A percentile compares a stretch with the other conserved stretches of the same genome.
Conservation (phyloP, 2,797 vertebrate genomes). For the Emys orbicularis region DNA sequence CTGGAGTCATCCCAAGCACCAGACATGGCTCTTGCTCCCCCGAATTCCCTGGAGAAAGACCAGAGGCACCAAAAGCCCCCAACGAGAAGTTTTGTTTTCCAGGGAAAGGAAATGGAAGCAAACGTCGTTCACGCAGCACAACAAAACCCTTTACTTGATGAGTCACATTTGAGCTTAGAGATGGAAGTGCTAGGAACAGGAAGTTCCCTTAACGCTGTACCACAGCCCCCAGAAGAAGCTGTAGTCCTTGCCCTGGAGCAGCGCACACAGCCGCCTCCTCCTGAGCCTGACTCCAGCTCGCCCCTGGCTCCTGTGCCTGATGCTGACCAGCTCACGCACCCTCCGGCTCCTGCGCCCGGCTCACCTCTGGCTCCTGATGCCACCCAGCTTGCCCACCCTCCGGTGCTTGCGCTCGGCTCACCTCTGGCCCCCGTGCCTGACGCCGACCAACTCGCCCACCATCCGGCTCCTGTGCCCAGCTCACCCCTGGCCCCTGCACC, state of each 20-base stretch:
- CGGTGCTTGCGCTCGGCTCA: neutral
- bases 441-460: no score
- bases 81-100: slow-evolving; percentile 10
- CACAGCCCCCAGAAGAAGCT: slow-evolving; percentile 41
- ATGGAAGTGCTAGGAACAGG: slow-evolving; percentile 50
- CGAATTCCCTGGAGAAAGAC: slow-evolving; percentile 49
- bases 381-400: neutral
- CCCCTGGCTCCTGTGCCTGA: neutral
- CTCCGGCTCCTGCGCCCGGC: neutral
- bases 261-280: slow-evolving; percentile 33
- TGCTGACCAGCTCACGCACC: neutral
- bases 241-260: neutral
- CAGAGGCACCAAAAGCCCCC: slow-evolving; percentile 25
- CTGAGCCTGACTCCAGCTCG: neutral
- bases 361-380: neutral
- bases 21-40: slow-evolving; percentile 48
- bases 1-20: slow-evolving; percentile 22
- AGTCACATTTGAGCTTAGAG: slow-evolving; percentile 17
- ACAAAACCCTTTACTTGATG: slow-evolving; percentile 15
- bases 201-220: neutral
- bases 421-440: no score
- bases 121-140: neutral
- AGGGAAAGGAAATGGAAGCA: neutral
- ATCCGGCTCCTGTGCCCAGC: neutral
- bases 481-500: neutral